These are phyloP conservation scores for Glyphotaelius pellucidus DNA, from an alignment of 2,888 invertebrate species.

Conservation along the genomic window DNA sequence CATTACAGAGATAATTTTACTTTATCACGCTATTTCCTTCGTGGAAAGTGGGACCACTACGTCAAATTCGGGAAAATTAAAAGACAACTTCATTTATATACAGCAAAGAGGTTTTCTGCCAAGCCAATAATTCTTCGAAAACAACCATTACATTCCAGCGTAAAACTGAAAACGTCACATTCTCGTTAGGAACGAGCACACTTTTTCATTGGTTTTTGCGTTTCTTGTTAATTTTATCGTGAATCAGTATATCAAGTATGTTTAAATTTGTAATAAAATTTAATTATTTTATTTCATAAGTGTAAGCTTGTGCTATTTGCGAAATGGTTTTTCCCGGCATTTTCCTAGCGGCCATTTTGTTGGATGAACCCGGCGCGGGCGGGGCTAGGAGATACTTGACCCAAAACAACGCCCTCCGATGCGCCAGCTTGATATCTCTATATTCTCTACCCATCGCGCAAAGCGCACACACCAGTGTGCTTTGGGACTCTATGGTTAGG, in stretches of 20 bases:
- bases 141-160: neutral
- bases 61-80: slow-evolving; percentile 11
- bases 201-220: neutral
- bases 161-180: neutral
- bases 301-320: neutral
- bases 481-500: neutral
- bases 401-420: slow-evolving; percentile 8
- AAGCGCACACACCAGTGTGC: neutral
- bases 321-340: neutral
- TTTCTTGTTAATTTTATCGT: neutral
- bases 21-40: slow-evolving; percentile 50
- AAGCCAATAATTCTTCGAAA: slow-evolving; percentile 38
- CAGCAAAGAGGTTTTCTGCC: slow-evolving; percentile 10
- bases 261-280: neutral
- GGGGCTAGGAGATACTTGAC: neutral
- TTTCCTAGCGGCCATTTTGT: slow-evolving; percentile 31
- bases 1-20: slow-evolving; percentile 49
- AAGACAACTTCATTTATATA: slow-evolving; percentile 41
- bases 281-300: neutral
- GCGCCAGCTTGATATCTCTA: slow-evolving; percentile 9
- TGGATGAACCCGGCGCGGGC: neutral
- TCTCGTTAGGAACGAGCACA: neutral
- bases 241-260: neutral
- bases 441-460: slow-evolving; percentile 15
- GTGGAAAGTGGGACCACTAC: neutral